Percentiles rank a stretch among this genome's conserved stretches.
These are phyloP conservation scores for Spea multiplicata DNA, from an alignment of 2,113 vertebrate species.

Conservation along the genomic window DNA sequence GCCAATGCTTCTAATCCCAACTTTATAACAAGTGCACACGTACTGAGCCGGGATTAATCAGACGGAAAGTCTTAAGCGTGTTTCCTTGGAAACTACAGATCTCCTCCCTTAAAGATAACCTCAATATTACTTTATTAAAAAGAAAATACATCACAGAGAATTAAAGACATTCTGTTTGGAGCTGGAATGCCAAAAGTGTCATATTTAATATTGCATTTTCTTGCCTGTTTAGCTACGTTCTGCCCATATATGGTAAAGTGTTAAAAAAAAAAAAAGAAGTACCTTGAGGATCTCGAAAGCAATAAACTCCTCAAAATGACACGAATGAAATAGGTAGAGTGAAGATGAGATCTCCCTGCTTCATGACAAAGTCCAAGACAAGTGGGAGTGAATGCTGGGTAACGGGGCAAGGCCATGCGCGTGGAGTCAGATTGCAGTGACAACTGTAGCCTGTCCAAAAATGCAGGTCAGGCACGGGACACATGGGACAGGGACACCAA, in stretches of 20 bases:
- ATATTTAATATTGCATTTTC: no score
- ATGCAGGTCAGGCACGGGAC: constrained; percentile 6
- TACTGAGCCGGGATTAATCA: neutral
- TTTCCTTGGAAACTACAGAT: neutral
- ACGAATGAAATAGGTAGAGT: neutral
- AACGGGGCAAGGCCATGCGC: constrained; percentile 10
- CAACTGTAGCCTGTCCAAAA: constrained; percentile 22
- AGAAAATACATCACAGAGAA: no score
- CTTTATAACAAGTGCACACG: constrained; percentile 27
- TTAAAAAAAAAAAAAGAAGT: no score
- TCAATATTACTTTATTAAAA: no score
- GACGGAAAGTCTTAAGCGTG: neutral
- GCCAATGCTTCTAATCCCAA: constrained; percentile 23
- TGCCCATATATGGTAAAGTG: no score
- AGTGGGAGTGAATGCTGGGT: constrained; percentile 8
- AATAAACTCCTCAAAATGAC: neutral
- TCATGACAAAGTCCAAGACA: neutral
- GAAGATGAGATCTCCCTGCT: neutral
- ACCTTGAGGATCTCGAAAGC: no score
- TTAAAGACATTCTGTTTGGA: no score
- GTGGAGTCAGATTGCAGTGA: constrained; percentile 11
- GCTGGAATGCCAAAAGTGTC: no score
- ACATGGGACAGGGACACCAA: neutral
- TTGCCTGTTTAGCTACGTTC: no score
- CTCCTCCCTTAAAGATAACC: no score